A percentile compares a stretch with the other conserved stretches of the same genome.
phyloP scores from a whole-genome alignment of 2,888 invertebrate species.

The Cephus nigrinus region DNA sequence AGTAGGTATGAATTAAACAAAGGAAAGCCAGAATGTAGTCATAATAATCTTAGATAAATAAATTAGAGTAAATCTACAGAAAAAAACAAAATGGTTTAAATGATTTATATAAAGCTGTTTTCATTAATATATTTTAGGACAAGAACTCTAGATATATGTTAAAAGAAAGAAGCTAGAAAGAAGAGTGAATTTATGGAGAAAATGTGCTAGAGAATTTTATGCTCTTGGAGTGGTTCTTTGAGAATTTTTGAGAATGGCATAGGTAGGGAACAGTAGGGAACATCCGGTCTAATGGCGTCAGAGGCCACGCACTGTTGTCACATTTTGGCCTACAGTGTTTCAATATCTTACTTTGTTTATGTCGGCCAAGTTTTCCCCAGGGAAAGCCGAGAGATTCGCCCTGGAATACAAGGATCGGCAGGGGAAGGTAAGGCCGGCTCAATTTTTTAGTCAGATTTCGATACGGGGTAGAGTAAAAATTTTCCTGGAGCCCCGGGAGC shows the following conservation, averaged over 20 bases:
- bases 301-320: constrained; percentile 64
- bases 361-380: constrained; percentile 35
- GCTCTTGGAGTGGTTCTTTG: no score
- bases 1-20: no score
- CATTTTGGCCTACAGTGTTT: constrained; percentile 66
- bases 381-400: constrained; percentile 25
- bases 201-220: no score
- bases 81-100: no score
- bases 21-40: no score
- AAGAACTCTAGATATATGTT: no score
- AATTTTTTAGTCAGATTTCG: constrained; percentile 14
- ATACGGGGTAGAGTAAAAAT: constrained; percentile 29
- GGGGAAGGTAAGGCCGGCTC: constrained; percentile 29
- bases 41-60: no score
- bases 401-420: constrained; percentile 15
- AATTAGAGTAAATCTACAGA: no score
- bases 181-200: no score
- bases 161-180: no score
- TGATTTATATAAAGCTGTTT: no score
- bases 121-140: no score
- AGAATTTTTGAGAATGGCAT: neutral
- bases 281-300: constrained; percentile 64
- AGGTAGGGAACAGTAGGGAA: constrained; percentile 40
- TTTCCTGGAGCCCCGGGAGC: constrained; percentile 45
- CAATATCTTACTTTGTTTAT: constrained; percentile 64